phyloP scores from a whole-genome alignment of 1,140 invertebrate species.

The Sycophila sp. region DNA sequence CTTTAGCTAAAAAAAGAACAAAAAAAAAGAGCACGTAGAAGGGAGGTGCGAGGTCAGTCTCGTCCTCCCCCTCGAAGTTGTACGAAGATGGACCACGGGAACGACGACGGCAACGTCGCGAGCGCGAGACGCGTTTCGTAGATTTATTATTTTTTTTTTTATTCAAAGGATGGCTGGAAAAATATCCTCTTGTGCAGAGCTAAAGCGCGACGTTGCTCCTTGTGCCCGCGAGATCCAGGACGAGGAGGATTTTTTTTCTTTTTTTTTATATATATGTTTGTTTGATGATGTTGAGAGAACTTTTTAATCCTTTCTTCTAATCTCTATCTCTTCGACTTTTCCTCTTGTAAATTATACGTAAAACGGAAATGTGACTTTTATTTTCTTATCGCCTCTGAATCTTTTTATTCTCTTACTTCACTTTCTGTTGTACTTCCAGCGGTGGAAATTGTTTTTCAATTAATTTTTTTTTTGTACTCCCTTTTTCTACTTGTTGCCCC shows the following conservation, averaged over 20 bases:
- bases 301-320: conserved; percentile 15
- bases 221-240: conserved; percentile 61
- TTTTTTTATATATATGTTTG: too few species aligned
- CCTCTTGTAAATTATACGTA: conserved; percentile 22
- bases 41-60: too few species aligned
- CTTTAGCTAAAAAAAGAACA: too few species aligned
- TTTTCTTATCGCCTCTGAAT: background rate
- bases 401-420: conserved; percentile 4
- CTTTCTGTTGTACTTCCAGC: background rate
- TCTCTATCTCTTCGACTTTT: too few species aligned
- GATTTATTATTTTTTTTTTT: too few species aligned
- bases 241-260: conserved; percentile 3
- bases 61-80: conserved; percentile 18
- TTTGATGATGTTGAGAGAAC: background rate
- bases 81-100: conserved; percentile 55
- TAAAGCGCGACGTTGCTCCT: conserved; percentile 53
- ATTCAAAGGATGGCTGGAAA: too few species aligned
- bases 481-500: too few species aligned
- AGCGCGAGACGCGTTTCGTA: too few species aligned
- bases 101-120: conserved; percentile 55
- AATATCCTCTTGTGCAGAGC: too few species aligned
- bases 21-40: background rate
- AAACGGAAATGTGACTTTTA: too few species aligned
- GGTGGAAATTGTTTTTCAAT: background rate
- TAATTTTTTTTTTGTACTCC: too few species aligned